Conservation (phyloP, 2,797 vertebrate species). For the Remorina albescens region DNA sequence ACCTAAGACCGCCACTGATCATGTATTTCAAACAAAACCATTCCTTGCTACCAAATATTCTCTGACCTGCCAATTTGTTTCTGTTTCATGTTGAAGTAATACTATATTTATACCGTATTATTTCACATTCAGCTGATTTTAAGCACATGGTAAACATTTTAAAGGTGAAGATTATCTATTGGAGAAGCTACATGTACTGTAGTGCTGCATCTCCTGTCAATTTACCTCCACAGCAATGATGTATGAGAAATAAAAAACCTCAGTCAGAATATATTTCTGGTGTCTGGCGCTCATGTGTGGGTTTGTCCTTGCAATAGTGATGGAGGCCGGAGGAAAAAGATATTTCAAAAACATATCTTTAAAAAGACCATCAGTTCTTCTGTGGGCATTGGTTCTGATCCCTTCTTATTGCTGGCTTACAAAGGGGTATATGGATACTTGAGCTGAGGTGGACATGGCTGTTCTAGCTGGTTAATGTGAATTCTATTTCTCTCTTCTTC, state of each 20-base stretch:
- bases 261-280: constrained; percentile 40
- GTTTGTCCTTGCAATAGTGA: constrained; percentile 47
- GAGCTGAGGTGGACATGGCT: constrained; percentile 71
- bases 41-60: constrained; percentile 13
- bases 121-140: constrained; percentile 37
- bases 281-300: constrained; percentile 42
- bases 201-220: constrained; percentile 41
- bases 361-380: constrained; percentile 71
- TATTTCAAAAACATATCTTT: constrained; percentile 70
- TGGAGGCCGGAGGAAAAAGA: constrained; percentile 30
- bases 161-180: constrained; percentile 45
- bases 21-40: constrained; percentile 30
- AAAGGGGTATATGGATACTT: constrained; percentile 45
- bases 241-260: constrained; percentile 39
- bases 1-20: constrained; percentile 4
- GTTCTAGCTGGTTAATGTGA: constrained; percentile 81
- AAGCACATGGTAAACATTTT: constrained; percentile 32
- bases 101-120: not conserved
- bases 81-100: constrained; percentile 11
- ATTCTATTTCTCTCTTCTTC: constrained; percentile 83
- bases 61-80: constrained; percentile 9
- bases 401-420: constrained; percentile 39
- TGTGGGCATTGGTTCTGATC: constrained; percentile 58
- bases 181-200: constrained; percentile 40
- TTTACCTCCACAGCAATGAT: constrained; percentile 37